Conservation (phyloP, 2,797 vertebrate species). For the Apogon hyalosoma region DNA sequence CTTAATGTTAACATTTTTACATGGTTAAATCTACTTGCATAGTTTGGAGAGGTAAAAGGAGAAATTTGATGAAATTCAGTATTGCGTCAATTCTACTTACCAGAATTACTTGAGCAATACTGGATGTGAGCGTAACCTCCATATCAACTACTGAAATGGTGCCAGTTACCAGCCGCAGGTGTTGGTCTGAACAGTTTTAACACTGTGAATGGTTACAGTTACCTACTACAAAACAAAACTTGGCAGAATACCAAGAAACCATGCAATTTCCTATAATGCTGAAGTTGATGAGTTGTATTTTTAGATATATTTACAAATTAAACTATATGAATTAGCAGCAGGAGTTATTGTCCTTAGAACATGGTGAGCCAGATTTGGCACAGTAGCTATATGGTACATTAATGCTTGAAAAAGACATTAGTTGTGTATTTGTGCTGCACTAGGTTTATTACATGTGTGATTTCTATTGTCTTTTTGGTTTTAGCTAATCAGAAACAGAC, state of each 20-base stretch:
- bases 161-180: constrained; percentile 62
- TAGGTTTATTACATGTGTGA: constrained; percentile 70
- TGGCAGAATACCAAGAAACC: constrained; percentile 56
- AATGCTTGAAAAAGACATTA: constrained; percentile 73
- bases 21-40: constrained; percentile 13
- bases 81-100: constrained; percentile 55
- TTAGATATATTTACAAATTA: constrained; percentile 67
- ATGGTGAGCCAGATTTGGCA: constrained; percentile 71
- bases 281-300: constrained; percentile 66
- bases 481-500: constrained; percentile 42
- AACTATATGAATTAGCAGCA: constrained; percentile 66
- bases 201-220: constrained; percentile 83
- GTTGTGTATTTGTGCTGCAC: constrained; percentile 77
- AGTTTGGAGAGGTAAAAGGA: constrained; percentile 21
- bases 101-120: constrained; percentile 59
- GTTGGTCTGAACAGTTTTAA: constrained; percentile 73
- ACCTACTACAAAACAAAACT: constrained; percentile 45
- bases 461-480: constrained; percentile 63
- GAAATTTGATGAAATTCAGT: constrained; percentile 40
- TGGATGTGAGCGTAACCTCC: constrained; percentile 53
- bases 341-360: constrained; percentile 72
- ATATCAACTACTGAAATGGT: constrained; percentile 58
- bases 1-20: constrained; percentile 32
- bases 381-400: constrained; percentile 73
- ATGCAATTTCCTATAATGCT: constrained; percentile 68